Evolutionary conservation across 2,888 invertebrate species (phyloP).

Genomic region (Tetranychus piercei): DNA sequence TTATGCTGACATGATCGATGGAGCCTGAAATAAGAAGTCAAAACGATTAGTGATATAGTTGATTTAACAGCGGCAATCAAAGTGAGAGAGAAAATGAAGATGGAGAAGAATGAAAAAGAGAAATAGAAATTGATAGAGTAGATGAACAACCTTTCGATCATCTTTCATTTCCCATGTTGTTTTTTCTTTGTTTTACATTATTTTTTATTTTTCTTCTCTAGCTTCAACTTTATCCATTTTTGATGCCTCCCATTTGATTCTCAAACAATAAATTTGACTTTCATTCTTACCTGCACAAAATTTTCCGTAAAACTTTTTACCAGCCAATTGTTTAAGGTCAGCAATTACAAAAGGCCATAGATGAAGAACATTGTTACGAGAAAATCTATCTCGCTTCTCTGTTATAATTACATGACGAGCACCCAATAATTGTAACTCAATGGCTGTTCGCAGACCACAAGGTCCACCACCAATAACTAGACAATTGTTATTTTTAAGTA

Average conservation of each 20-base stretch:
- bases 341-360: slow-evolving; percentile 96
- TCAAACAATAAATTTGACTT: not conserved
- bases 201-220: not conserved
- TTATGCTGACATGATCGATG: slow-evolving; percentile 81
- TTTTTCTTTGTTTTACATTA: not conserved
- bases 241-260: not conserved
- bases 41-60: not conserved
- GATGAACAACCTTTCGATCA: not conserved
- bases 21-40: slow-evolving; percentile 34
- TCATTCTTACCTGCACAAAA: slow-evolving; percentile 64
- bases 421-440: slow-evolving; percentile 85
- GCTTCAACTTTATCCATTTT: not conserved
- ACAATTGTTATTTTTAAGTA: slow-evolving; percentile 12
- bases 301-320: slow-evolving; percentile 95
- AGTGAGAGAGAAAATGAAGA: slow-evolving; percentile 8
- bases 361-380: slow-evolving; percentile 89
- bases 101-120: not conserved
- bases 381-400: slow-evolving; percentile 83
- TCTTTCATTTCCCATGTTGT: not conserved
- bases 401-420: slow-evolving; percentile 57
- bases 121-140: not conserved
- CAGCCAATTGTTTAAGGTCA: slow-evolving; percentile 75
- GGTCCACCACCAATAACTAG: slow-evolving; percentile 90
- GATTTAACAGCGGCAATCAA: not conserved
- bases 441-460: slow-evolving; percentile 80